These are phyloP conservation scores for Bombyx mandarina DNA, from an alignment of 1,140 invertebrate genomes.

Conservation along the genomic window DNA sequence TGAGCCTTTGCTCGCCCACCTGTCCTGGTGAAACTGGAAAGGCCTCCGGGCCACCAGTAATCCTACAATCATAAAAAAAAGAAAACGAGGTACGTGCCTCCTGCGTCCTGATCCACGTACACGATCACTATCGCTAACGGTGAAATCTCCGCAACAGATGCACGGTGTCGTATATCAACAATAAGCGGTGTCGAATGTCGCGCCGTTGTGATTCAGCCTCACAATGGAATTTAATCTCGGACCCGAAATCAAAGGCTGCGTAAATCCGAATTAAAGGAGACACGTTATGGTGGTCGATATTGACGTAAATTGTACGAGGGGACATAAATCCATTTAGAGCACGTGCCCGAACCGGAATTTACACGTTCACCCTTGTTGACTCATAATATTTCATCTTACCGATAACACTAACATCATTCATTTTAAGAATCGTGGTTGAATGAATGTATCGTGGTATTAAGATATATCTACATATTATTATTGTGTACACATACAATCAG, in stretches of 20 bases:
- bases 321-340: constrained; percentile 37
- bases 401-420: constrained; percentile 20
- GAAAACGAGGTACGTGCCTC: too few relatives aligned
- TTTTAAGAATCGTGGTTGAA: constrained; percentile 15
- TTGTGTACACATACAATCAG: too few relatives aligned
- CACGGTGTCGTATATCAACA: constrained; percentile 26
- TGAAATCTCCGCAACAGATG: constrained; percentile 15
- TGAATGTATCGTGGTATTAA: too few relatives aligned
- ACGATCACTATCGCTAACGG: constrained; percentile 2
- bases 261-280: constrained; percentile 46
- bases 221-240: constrained; percentile 38
- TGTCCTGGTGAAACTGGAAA: too few relatives aligned
- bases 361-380: constrained; percentile 18
- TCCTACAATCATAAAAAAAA: too few relatives aligned
- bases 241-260: constrained; percentile 35
- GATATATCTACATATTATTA: too few relatives aligned
- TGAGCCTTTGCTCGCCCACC: too few relatives aligned
- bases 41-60: too few relatives aligned
- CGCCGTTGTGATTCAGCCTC: constrained; percentile 19
- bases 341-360: not conserved
- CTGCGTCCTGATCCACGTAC: too few relatives aligned
- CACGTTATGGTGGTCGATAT: constrained; percentile 21
- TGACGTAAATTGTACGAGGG: constrained; percentile 12
- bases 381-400: constrained; percentile 13
- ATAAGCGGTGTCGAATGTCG: constrained; percentile 23